Evolutionary conservation across 2,113 vertebrate species (phyloP).

Genomic region (Vicugna pacos): DNA sequence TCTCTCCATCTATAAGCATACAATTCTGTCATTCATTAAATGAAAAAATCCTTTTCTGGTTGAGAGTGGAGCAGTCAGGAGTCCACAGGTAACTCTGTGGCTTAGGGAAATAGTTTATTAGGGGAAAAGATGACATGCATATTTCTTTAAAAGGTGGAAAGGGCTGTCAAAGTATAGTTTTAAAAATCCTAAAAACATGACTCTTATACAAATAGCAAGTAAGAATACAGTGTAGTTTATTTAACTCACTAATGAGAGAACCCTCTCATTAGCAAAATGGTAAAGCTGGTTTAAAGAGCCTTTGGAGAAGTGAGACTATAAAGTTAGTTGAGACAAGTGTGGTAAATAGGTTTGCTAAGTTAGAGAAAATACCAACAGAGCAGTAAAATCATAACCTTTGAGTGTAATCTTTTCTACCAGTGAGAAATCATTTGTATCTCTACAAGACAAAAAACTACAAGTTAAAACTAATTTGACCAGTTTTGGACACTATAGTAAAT

Average conservation of each 20-base stretch:
- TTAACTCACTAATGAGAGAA: not conserved
- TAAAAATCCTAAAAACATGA: not conserved
- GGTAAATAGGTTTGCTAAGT: not conserved
- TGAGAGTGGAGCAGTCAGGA: not conserved
- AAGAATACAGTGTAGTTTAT: not conserved
- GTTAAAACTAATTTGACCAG: not conserved
- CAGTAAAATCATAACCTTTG: not conserved
- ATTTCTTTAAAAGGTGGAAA: constrained; percentile 11
- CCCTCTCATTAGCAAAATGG: not conserved
- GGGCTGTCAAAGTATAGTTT: not conserved
- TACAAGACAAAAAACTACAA: not conserved
- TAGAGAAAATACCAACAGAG: not conserved
- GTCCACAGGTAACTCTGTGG: not conserved
- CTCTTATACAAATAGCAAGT: not conserved
- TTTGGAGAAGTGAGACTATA: not conserved
- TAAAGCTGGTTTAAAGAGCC: not conserved
- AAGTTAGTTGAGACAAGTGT: not conserved
- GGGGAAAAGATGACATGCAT: not conserved
- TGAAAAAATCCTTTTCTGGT: not conserved
- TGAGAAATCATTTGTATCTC: not conserved
- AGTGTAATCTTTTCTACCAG: not conserved
- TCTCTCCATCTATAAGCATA: not conserved
- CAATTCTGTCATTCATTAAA: not conserved
- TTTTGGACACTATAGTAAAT: not conserved
- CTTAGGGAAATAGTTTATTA: not conserved